Percentiles rank a stretch among this genome's conserved stretches.
phyloP scores from a whole-genome alignment of 2,888 invertebrate species.

The Charanyca ferruginea region DNA sequence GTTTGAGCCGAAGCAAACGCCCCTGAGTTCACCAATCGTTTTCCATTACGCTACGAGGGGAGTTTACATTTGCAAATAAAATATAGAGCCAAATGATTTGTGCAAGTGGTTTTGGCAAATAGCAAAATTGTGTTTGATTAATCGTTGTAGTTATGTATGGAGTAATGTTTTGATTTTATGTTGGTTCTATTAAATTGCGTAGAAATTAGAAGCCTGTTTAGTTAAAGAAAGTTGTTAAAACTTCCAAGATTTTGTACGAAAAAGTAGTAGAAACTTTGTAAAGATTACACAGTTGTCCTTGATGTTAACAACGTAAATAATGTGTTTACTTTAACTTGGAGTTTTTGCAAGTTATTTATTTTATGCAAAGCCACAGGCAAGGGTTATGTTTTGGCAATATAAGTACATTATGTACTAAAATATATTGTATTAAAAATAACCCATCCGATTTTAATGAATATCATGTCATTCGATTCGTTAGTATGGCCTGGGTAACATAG shows the following conservation, averaged over 20 bases:
- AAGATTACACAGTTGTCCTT: background rate
- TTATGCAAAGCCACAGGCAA: too few relatives aligned
- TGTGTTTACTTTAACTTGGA: background rate
- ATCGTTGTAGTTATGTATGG: slow-evolving; percentile 28
- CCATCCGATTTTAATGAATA: too few relatives aligned
- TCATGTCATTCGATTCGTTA: too few relatives aligned
- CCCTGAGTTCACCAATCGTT: slow-evolving; percentile 75
- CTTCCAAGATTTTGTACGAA: slow-evolving; percentile 1
- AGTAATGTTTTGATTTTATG: slow-evolving; percentile 36
- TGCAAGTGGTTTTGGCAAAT: slow-evolving; percentile 61
- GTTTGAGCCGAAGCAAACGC: slow-evolving; percentile 81
- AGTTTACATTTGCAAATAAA: slow-evolving; percentile 66
- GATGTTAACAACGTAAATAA: background rate
- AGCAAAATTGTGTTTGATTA: slow-evolving; percentile 58
- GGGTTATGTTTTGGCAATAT: too few relatives aligned
- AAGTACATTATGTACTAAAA: too few relatives aligned
- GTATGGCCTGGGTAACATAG: too few relatives aligned
- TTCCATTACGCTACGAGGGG: slow-evolving; percentile 71
- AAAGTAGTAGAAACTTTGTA: background rate
- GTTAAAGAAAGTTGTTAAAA: background rate
- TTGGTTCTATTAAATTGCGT: slow-evolving; percentile 2
- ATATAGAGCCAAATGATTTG: slow-evolving; percentile 59
- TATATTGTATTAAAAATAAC: too few relatives aligned
- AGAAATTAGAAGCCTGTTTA: background rate
- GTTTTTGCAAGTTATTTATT: background rate